Percentiles rank a stretch among this genome's conserved stretches.
These are phyloP conservation scores for Sparus aurata DNA, from an alignment of 2,797 vertebrate species.

Conservation along the genomic window DNA sequence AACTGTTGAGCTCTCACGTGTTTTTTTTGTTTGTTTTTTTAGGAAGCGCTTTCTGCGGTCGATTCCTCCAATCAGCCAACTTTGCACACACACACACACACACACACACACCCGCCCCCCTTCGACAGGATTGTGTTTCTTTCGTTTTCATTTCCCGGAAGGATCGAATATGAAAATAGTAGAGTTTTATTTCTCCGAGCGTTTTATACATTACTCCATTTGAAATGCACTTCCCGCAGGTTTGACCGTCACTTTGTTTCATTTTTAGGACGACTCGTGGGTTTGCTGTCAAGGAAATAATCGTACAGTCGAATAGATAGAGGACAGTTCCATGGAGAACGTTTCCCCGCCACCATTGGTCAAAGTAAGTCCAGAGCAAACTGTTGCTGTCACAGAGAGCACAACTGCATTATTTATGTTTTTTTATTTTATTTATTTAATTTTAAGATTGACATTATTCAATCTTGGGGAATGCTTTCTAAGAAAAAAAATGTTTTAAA, in stretches of 20 bases:
- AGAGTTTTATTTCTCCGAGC: slow-evolving; percentile 24
- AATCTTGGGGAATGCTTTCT: background rate
- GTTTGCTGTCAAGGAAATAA: slow-evolving; percentile 4
- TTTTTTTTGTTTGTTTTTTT: slow-evolving; percentile 5
- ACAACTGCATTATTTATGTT: too few species aligned
- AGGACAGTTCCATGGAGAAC: slow-evolving; percentile 72
- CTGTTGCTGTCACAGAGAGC: background rate
- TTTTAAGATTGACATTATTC: background rate
- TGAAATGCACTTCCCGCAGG: background rate
- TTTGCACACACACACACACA: background rate
- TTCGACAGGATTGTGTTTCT: slow-evolving; percentile 74
- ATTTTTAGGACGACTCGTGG: background rate
- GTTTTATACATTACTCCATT: background rate
- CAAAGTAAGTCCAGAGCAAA: slow-evolving; percentile 78
- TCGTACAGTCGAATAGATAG: background rate
- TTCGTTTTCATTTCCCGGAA: slow-evolving; percentile 94
- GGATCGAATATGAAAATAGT: slow-evolving; percentile 70
- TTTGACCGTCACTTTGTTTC: background rate
- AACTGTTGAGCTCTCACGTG: background rate
- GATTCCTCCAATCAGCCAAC: slow-evolving; percentile 57
- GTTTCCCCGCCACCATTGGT: slow-evolving; percentile 67
- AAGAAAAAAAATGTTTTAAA: background rate
- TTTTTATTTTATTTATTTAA: too few species aligned
- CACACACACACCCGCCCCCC: slow-evolving; percentile 1
- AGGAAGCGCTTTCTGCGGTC: slow-evolving; percentile 34